Percentiles rank a stretch among this genome's conserved stretches.
phyloP scores from a whole-genome alignment of 2,797 vertebrate species.

The Hydrolagus colliei region DNA sequence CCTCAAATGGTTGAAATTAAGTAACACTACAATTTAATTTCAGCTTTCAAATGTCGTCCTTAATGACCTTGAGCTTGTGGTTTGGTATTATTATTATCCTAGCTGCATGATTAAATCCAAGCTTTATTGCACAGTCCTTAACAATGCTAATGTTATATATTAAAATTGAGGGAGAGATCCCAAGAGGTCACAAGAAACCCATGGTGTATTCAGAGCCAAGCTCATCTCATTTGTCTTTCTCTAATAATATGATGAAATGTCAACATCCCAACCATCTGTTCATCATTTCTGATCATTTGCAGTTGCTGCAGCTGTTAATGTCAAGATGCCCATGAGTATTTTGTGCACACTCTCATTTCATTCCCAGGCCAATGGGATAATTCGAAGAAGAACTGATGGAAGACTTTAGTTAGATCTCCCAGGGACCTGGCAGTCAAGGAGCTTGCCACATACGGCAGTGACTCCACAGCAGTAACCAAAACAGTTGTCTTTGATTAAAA shows the following conservation, averaged over 20 bases:
- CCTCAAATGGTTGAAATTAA: neutral
- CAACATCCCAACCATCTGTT: neutral
- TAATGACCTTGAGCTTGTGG: neutral
- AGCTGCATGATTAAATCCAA: neutral
- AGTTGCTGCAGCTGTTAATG: neutral
- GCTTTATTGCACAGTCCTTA: neutral
- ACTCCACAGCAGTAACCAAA: neutral
- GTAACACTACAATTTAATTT: neutral
- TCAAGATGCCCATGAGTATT: neutral
- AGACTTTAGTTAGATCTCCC: neutral
- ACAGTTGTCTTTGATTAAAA: neutral
- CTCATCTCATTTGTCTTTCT: neutral
- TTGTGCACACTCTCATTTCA: neutral
- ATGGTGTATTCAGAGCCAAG: neutral
- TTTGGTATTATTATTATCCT: neutral
- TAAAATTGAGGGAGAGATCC: neutral
- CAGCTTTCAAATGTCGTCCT: no score
- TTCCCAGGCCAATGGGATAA: neutral
- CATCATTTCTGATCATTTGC: neutral
- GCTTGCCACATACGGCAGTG: no score
- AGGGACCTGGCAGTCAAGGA: no score
- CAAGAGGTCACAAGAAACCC: neutral
- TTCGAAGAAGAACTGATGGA: neutral
- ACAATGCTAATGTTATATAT: neutral
- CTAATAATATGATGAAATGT: neutral